Evolutionary conservation across 2,113 vertebrate genomes (phyloP), one percentile per base, ranked within the genome.

Genomic region (Talpa occidentalis): DNA sequence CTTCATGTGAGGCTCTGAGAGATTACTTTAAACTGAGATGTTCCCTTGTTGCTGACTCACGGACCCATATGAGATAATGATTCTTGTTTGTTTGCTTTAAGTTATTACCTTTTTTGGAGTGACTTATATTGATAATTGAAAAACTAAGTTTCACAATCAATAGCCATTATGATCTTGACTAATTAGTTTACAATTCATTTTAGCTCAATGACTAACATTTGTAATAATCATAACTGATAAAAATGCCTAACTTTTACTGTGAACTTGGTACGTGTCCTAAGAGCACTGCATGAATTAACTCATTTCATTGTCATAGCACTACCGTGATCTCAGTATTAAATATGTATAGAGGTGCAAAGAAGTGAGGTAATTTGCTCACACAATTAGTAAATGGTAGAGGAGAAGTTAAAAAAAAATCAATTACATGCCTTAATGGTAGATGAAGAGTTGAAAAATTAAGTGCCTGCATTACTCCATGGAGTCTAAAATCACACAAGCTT

Each of bases 51-150:
- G 32, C 32, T 76, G 10, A 37, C 12, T 52, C 82, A 86, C 62
- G 47, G 72, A 78, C 47, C 26, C 7, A 16, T 11, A 11, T 52
- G 60, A 77, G 5, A 77, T 59, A 52, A 40, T 60, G 15, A 76
- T 91, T 82, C 73, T 49, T 62, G 86, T 93, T 81, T 49, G 47
- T 49, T 49, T 49, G 12, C 66, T 91, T 80, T 52, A 67, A 91
- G 47, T 47, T 47, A 35, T 15, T 64, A 7, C 35, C 40, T 37
- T 10, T 59, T 69, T 47, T 56, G 22, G 37, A 2, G 30, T 72
- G 28, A 47, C n/a, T 60, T 80, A 56, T 32, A 17, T 22, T 52
- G 67, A 17, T 59, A 74, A 59, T 93, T 30, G 85, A 59, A n/a
- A 81, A 5, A 86, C 59, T 24, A 76, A 85, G 24, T 69, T 74